phyloP scores from a whole-genome alignment of 2,113 vertebrate genomes.

The Candoia aspera region DNA sequence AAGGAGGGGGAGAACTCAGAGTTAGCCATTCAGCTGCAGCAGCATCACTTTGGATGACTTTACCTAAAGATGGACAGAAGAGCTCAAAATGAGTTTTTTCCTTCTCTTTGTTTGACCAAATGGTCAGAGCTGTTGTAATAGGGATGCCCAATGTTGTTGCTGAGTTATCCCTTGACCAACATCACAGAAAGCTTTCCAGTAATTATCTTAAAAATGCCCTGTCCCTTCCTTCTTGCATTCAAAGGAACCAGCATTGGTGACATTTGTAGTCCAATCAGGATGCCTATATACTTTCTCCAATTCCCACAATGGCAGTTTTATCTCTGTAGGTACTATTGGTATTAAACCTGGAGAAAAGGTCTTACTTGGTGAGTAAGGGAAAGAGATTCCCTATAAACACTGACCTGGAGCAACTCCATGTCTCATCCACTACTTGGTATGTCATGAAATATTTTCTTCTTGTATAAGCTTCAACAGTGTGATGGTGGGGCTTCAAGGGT shows the following conservation, averaged over 20 bases:
- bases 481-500: background rate
- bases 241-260: background rate
- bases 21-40: background rate
- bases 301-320: background rate
- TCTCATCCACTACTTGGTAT: background rate
- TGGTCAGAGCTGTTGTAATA: background rate
- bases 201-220: background rate
- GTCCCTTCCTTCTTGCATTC: background rate
- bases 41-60: background rate
- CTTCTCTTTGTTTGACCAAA: background rate
- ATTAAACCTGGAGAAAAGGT: background rate
- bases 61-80: background rate
- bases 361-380: background rate
- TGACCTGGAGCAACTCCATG: background rate
- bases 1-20: background rate
- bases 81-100: background rate
- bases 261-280: background rate
- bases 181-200: background rate
- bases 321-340: background rate
- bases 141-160: background rate
- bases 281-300: background rate
- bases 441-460: background rate
- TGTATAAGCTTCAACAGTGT: background rate
- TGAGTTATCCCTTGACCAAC: background rate
- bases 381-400: background rate